Evolutionary conservation across 2,888 invertebrate genomes (phyloP), one percentile per base, ranked within the genome.

Genomic region (Platycnemis pennipes): DNA sequence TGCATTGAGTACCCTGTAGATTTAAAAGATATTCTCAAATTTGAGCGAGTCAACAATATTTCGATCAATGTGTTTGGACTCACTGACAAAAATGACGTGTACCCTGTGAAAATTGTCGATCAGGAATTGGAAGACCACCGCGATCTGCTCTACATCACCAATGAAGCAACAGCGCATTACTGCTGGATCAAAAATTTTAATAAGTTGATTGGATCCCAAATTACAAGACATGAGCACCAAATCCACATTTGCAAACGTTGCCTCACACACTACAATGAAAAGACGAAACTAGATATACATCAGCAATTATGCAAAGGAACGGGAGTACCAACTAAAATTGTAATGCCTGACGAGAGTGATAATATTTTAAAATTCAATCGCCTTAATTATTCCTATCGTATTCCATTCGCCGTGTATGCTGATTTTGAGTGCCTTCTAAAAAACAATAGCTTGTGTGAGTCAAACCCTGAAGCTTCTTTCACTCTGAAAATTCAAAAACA

Each of bases 161-260:
- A 56, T 3, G n/a, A 7, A 22, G 31, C 2, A 4, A 94, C 46
- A 45, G 94, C 94, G 85, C 95, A 95, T 94, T 95, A 94, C 94
- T 95, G 94, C 44, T 95, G 95, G 94, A 95, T 95, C 31, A 95
- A 95, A 94, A 94, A 95, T 94, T 94, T 95, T 85, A 94, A 95
- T 13, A 44, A 95, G 88, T 56, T 95, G 0, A 19, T 95, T 22
- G 26, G 56, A 22, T 31, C 19, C 8, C 95, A 95, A 94, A 44
- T 95, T 26, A 91, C 94, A 5, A 94, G 94, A 94, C 86, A 94
- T 94, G 13, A 94, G 19, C 7, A 45, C 94, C 85, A 86, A 94
- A 94, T 91, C 31, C 95, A 53, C 87, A 88, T 95, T 88, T 95
- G 95, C 88, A 94, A 95, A 37, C 94, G 94, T 46, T 95, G 94